Evolutionary conservation across 2,797 vertebrate species (phyloP), one percentile per base, ranked within the genome.

Genomic region (Potorous gilbertii): DNA sequence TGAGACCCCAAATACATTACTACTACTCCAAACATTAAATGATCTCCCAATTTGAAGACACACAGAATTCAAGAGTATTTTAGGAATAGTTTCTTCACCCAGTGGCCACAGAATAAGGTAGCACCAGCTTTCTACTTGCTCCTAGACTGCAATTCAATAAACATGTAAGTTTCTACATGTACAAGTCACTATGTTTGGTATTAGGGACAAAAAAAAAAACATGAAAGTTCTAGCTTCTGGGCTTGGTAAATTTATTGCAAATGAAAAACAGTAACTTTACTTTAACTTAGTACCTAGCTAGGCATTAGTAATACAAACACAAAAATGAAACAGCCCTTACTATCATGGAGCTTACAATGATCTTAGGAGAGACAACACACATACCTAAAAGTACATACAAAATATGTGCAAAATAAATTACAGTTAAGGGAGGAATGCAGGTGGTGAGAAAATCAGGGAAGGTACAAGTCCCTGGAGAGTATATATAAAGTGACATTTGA

Each of bases 61-160:
- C 57, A 29, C 8, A 34, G 59, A 1, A 59, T 13, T 62, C 59
- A 62, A 62, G 59, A 62, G 13, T 34, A 62, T 10, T 34, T 62
- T 62, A 62, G 13, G 13, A 34, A 62, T 14, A 14, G 31, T 62
- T 34, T 31, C 34, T 62, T 62, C 12, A 34, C 13, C 59, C 31
- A 62, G 59, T 5, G 5, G 55, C 14, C 59, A 87, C 2, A 87
- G n/a, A 56, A 89, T 56, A 40, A 94, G 3, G 18, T 14, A 62
- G 34, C 27, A 21, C 16, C 54, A 95, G 62, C 56, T 92, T 95
- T 95, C 57, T 87, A 92, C 62, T 95, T 94, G 91, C n/a, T 92
- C 89, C 92, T 62, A 96, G 96, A 57, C 87, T 95, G 55, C 92
- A 95, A 94, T 24, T 56, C 90, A 96, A 81, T 34, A 34, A 62